Base-by-base conservation (phyloP, 2,797 vertebrate species). In the Acomys russatus region DNA sequence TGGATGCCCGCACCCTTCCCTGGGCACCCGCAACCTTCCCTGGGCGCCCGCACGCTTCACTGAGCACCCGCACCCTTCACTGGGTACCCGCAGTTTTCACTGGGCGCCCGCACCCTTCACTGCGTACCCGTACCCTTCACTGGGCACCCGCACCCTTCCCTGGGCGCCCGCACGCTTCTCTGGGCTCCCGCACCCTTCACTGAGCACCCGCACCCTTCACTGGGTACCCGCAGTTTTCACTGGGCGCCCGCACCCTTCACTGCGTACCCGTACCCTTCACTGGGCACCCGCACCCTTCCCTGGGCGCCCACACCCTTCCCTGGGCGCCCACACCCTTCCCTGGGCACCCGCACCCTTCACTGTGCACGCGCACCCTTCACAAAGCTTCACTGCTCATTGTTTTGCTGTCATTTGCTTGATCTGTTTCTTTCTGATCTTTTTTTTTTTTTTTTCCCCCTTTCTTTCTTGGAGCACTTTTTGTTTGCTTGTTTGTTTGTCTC, bases 331-430 rank as follows among this genome's bases (percentile, higher is more conserved):
- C 44, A 44, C 44, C 44, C 71, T 38, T 10, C n/a, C 9, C 35
- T 38, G n/a, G 70, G 15, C 17, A 22, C n/a, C 70, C 70, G 9
- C 6, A 0, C 68, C 68, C 33, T 71, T n/a, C 68, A 1, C 56
- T 56, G 15, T 6, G 71, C 9, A 10, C 70, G 17, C 33, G 0
- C n/a, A 0, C 8, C n/a, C 18, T 73, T 73, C 70, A 9, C n/a
- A 1, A 38, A 49, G 51, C 49, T 71, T 91, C 70, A 35, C 22
- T 6, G 20, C 0, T 73, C 74, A 23, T 78, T 30, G 0, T 74
- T 88, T 76, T 44, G 23, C 77, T 35, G 38, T n/a, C 64, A 88
- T 59, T 74, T 92, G 30, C 86, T 91, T 59, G 28, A 80, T 73
- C 66, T 91, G 1, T 76, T 80, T 44, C 18, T 82, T 5, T 68